Base-by-base conservation (phyloP, 2,888 invertebrate genomes). In the Mellilla xanthometata region DNA sequence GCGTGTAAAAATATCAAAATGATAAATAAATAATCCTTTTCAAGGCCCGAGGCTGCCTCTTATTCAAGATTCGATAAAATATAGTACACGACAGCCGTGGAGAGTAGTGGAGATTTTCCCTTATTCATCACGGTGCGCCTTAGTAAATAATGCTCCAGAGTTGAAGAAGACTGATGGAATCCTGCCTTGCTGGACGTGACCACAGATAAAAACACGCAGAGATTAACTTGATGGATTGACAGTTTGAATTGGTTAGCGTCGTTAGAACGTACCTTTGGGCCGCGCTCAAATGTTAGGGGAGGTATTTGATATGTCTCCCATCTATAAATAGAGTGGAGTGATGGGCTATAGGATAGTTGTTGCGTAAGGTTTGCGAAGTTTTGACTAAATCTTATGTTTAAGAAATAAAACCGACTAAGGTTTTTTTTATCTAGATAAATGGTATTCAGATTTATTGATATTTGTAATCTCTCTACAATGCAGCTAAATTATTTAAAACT, bases 91-190 rank as follows among this genome's bases (percentile, higher is more conserved):
- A n/a, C n/a, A n/a, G n/a, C n/a, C n/a, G n/a, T n/a, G n/a, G 3
- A 8, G 8, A 26, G n/a, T 27, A 9, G 13, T 8, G 24, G 35
- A 35, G 8, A 35, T 15, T n/a, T 10, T 11, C 9, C 30, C 12
- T 39, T 30, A 24, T 12, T 2, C 12, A 29, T 27, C 39, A 49
- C 12, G 38, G 24, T 33, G n/a, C 24, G 24, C 12, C 15, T 19
- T 11, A 41, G 28, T 40, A 44, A 48, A 35, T 55, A 55, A 53
- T 54, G 39, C 34, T 39, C 43, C 33, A 39, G 32, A 50, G 38
- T 50, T 51, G 49, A 58, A 48, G 41, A 41, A 47, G 54, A 57
- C 35, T 40, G 51, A 58, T 50, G 36, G 46, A 39, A 41, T 29
- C 13, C 41, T 19, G 24, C 12, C 29, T 31, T 43, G 11, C 26